phyloP scores from a whole-genome alignment of 2,888 invertebrate genomes.

The Lasioglossum figueresi region DNA sequence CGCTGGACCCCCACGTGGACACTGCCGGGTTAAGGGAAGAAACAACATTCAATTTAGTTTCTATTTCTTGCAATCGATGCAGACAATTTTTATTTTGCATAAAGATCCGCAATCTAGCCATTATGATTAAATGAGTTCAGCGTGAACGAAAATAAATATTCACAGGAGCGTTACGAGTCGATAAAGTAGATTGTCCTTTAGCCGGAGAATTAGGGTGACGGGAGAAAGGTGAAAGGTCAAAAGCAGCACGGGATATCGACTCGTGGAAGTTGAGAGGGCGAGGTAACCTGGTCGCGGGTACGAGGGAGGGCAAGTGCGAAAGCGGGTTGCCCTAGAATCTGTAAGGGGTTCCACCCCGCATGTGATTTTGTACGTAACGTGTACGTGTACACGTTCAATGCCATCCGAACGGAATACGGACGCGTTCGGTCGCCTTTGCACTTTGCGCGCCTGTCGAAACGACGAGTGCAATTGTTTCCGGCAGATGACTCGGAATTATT shows the following conservation, averaged over 20 bases:
- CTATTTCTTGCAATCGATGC: too few relatives aligned
- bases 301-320: slow-evolving; percentile 59
- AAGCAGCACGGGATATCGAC: slow-evolving; percentile 78
- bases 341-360: slow-evolving; percentile 58
- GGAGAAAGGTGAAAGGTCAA: slow-evolving; percentile 79
- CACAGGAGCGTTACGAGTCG: slow-evolving; percentile 36
- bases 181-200: slow-evolving; percentile 61
- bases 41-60: too few relatives aligned
- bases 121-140: neutral
- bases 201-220: slow-evolving; percentile 63
- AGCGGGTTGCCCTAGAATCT: slow-evolving; percentile 69
- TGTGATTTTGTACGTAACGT: slow-evolving; percentile 54
- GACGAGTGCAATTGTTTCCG: neutral
- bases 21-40: too few relatives aligned
- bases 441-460: slow-evolving; percentile 2
- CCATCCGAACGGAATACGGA: slow-evolving; percentile 33
- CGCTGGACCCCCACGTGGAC: too few relatives aligned
- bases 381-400: slow-evolving; percentile 53
- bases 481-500: neutral
- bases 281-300: slow-evolving; percentile 66
- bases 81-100: too few relatives aligned
- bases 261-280: slow-evolving; percentile 66
- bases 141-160: neutral
- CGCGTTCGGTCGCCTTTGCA: slow-evolving; percentile 23
- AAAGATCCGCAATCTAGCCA: too few relatives aligned